Evolutionary conservation across 2,797 vertebrate genomes (phyloP).

Genomic region (Enteromius argenteus): DNA sequence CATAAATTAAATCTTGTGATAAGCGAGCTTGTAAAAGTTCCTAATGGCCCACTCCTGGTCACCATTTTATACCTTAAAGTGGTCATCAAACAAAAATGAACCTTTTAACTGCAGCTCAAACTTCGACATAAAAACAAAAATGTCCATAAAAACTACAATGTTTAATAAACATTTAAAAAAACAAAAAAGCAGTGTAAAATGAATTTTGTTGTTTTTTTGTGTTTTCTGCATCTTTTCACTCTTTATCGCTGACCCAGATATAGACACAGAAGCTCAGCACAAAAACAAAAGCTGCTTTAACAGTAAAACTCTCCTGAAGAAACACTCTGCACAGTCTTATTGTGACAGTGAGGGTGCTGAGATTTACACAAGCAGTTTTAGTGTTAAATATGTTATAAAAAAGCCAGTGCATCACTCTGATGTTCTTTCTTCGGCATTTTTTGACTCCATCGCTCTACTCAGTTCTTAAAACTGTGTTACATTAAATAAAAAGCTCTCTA

Average conservation of each 20-base stretch:
- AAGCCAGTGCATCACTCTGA: not conserved
- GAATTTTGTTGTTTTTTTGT: not conserved
- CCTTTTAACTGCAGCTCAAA: not conserved
- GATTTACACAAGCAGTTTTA: not conserved
- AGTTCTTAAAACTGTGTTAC: not conserved
- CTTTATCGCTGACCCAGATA: not conserved
- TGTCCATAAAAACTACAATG: not conserved
- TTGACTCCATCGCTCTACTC: not conserved
- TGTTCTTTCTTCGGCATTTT: not conserved
- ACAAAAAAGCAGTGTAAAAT: not conserved
- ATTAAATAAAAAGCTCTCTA: slow-evolving; percentile 17
- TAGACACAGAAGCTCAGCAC: not conserved
- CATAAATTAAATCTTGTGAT: not conserved
- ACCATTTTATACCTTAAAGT: not conserved
- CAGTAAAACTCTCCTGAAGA: not conserved
- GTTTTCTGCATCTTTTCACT: not conserved
- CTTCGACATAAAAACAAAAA: not conserved
- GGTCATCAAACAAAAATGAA: not conserved
- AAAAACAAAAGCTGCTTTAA: slow-evolving; percentile 20
- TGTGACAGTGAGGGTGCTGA: not conserved
- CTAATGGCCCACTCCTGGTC: too few relatives aligned
- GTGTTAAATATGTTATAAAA: not conserved
- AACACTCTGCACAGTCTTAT: not conserved
- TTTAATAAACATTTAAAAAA: not conserved
- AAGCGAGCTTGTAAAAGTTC: not conserved